These are phyloP conservation scores for Anguilla japonica DNA, from an alignment of 2,113 vertebrate species.

Conservation along the genomic window DNA sequence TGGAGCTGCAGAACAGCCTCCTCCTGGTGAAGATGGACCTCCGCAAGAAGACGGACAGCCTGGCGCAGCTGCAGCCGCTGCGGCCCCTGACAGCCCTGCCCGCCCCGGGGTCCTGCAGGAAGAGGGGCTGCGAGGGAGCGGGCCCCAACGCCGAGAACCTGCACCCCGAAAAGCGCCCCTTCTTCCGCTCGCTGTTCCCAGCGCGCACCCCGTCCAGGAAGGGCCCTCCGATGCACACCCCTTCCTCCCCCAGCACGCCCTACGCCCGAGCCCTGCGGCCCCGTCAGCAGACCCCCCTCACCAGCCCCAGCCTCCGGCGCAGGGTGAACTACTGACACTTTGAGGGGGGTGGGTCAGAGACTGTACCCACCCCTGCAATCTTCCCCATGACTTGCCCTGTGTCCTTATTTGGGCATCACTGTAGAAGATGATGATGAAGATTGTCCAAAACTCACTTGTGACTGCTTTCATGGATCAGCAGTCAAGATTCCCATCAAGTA, in stretches of 20 bases:
- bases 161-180: slow-evolving; percentile 79
- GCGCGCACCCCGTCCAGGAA: slow-evolving; percentile 49
- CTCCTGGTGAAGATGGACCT: slow-evolving; percentile 85
- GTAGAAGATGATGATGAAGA: background rate
- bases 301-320: slow-evolving; percentile 64
- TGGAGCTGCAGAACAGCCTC: slow-evolving; percentile 90
- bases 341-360: background rate
- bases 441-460: background rate
- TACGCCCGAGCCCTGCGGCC: slow-evolving; percentile 72
- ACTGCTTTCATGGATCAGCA: background rate
- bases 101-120: slow-evolving; percentile 71
- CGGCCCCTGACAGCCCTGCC: slow-evolving; percentile 68
- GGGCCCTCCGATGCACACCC: slow-evolving; percentile 57
- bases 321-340: slow-evolving; percentile 58
- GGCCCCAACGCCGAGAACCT: slow-evolving; percentile 77
- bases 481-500: background rate
- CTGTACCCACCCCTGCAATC: background rate
- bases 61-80: slow-evolving; percentile 60
- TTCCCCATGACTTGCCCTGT: background rate
- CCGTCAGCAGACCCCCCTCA: slow-evolving; percentile 67
- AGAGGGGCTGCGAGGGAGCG: slow-evolving; percentile 65
- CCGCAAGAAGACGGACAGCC: slow-evolving; percentile 77
- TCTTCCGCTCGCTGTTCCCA: slow-evolving; percentile 77
- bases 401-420: background rate
- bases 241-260: slow-evolving; percentile 63